These are phyloP conservation scores for Muraenolepis orangiensis DNA, from an alignment of 2,797 vertebrate species.

Conservation along the genomic window DNA sequence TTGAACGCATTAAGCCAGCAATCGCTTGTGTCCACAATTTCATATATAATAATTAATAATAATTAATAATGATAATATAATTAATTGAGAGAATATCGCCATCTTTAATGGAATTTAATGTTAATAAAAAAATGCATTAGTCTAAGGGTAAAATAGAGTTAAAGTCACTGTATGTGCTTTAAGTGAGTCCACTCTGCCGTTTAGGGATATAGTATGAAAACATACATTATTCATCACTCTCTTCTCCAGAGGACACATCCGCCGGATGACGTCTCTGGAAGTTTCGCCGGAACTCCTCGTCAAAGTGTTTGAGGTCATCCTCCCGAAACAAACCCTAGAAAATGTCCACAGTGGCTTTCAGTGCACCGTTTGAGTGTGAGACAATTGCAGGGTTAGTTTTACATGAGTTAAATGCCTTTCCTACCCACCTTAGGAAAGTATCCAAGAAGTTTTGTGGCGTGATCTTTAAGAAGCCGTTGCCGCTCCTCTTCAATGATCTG, in stretches of 20 bases:
- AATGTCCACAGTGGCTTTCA: neutral
- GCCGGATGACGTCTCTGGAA: constrained; percentile 68
- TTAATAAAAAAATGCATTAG: neutral
- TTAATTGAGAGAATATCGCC: neutral
- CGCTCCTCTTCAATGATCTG: constrained; percentile 91
- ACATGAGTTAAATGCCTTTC: neutral
- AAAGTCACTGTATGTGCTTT: neutral
- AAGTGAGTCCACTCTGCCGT: neutral
- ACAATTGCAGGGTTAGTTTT: neutral
- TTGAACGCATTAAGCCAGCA: neutral
- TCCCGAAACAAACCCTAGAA: constrained; percentile 86
- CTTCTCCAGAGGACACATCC: constrained; percentile 59
- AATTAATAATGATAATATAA: too few relatives aligned
- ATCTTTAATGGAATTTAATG: neutral
- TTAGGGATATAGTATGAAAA: constrained; percentile 61
- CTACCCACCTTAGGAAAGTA: constrained; percentile 87
- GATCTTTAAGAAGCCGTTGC: constrained; percentile 82
- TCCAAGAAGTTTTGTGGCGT: constrained; percentile 84
- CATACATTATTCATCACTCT: constrained; percentile 35
- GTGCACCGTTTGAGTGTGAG: neutral
- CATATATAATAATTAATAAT: neutral
- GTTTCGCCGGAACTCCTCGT: constrained; percentile 82
- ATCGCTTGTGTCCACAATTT: neutral
- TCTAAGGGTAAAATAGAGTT: neutral
- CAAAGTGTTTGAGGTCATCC: constrained; percentile 83